Percentiles rank a stretch among this genome's conserved stretches.
Evolutionary conservation across 1,140 invertebrate species (phyloP).

Genomic region (Drosophila ficusphila): DNA sequence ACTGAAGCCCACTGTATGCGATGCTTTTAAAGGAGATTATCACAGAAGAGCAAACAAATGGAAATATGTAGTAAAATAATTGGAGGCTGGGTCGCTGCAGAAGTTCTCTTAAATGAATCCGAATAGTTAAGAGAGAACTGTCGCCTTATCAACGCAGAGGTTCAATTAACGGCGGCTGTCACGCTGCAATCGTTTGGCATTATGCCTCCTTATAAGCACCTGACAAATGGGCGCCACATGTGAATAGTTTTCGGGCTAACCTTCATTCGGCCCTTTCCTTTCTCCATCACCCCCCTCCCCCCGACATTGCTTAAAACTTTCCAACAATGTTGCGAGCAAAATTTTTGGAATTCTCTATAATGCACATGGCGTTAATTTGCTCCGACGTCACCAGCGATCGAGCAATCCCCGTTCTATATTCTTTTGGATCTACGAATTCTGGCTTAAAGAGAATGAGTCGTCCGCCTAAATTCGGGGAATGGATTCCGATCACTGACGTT

Average conservation of each 20-base stretch:
- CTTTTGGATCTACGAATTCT: slow-evolving; percentile 1
- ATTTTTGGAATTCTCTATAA: not conserved
- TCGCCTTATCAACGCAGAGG: not conserved
- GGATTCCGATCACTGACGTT: slow-evolving; percentile 18
- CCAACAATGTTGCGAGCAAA: slow-evolving; percentile 13
- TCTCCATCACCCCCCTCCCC: not conserved
- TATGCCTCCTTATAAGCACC: slow-evolving; percentile 34
- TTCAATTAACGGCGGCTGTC: slow-evolving; percentile 57
- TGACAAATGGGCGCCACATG: slow-evolving; percentile 68
- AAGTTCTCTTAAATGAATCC: not conserved
- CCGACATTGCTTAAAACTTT: slow-evolving; percentile 6
- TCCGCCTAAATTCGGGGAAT: slow-evolving; percentile 6
- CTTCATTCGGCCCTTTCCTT: not conserved
- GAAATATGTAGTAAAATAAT: not conserved
- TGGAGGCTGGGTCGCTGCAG: slow-evolving; percentile 5
- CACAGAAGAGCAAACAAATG: not conserved
- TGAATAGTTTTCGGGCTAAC: slow-evolving; percentile 31
- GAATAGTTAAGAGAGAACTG: slow-evolving; percentile 1
- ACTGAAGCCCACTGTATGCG: not conserved
- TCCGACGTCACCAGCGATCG: slow-evolving; percentile 10
- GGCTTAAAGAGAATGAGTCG: slow-evolving; percentile 8
- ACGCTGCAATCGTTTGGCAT: slow-evolving; percentile 52
- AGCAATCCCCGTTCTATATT: slow-evolving; percentile 13
- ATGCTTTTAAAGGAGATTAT: not conserved
- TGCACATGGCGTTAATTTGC: slow-evolving; percentile 1